Conservation (phyloP, 2,113 vertebrate genomes). For the Pteropus alecto region DNA sequence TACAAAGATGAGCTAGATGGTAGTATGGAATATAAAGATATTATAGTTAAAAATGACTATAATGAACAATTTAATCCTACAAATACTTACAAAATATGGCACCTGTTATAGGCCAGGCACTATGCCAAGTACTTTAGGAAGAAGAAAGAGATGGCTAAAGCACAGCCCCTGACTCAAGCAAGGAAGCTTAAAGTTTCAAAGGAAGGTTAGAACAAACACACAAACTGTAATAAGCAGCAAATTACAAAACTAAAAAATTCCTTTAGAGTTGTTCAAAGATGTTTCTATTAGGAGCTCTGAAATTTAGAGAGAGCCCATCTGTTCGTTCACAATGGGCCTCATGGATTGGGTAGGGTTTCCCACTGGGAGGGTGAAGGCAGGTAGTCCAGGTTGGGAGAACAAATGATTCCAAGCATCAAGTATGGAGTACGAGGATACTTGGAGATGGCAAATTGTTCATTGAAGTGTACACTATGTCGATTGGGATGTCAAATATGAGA, state of each 20-base stretch:
- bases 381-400: background rate
- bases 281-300: background rate
- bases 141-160: background rate
- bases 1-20: conserved; percentile 2
- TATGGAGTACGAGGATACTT: background rate
- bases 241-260: background rate
- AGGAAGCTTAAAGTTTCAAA: background rate
- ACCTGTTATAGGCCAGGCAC: background rate
- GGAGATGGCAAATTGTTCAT: background rate
- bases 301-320: background rate
- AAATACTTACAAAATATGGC: background rate
- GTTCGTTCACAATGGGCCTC: background rate
- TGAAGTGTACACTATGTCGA: background rate
- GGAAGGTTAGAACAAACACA: background rate
- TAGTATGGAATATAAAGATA: background rate
- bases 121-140: background rate
- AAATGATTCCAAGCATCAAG: background rate
- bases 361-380: background rate
- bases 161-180: background rate
- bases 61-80: background rate
- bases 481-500: background rate
- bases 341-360: background rate
- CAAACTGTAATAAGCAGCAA: background rate
- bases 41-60: background rate
- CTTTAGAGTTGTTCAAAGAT: background rate